A percentile compares a stretch with the other conserved stretches of the same genome.
These are phyloP conservation scores for Muschampia plurimacula DNA, from an alignment of 2,888 invertebrate genomes.

Conservation along the genomic window DNA sequence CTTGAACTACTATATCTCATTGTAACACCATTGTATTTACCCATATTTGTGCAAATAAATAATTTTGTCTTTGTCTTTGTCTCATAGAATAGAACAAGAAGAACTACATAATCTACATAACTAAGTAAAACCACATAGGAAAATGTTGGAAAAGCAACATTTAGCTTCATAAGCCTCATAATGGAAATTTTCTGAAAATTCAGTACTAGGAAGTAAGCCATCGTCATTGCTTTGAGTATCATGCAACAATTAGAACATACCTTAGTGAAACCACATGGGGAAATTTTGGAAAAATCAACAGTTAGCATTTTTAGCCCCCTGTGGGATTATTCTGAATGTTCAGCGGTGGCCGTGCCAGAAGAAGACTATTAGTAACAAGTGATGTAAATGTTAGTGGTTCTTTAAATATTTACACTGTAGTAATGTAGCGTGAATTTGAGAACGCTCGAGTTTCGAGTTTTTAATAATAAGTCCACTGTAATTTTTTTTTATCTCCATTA, in stretches of 20 bases:
- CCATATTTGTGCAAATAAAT: no score
- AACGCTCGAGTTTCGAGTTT: neutral
- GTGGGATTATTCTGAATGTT: neutral
- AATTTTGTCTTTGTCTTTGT: no score
- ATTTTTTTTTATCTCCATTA: neutral
- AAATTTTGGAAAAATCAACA: slow-evolving; percentile 13
- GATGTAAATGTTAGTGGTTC: neutral
- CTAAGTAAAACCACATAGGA: neutral
- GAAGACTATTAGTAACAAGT: neutral
- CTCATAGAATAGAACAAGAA: no score
- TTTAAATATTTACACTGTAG: slow-evolving; percentile 3
- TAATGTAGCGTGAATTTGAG: slow-evolving; percentile 1
- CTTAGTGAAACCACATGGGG: neutral
- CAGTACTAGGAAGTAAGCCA: neutral
- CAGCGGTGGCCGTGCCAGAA: neutral
- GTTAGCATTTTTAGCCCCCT: slow-evolving; percentile 21
- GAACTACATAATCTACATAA: neutral
- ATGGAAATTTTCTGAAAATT: neutral
- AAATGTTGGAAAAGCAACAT: slow-evolving; percentile 1
- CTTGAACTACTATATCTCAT: no score
- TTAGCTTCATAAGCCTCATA: slow-evolving; percentile 6
- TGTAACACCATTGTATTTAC: no score
- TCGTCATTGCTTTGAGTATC: neutral
- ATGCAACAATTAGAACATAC: neutral
- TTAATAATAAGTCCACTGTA: neutral